Evolutionary conservation across 1,140 invertebrate genomes (phyloP).

Genomic region (Hylaeus volcanicus): DNA sequence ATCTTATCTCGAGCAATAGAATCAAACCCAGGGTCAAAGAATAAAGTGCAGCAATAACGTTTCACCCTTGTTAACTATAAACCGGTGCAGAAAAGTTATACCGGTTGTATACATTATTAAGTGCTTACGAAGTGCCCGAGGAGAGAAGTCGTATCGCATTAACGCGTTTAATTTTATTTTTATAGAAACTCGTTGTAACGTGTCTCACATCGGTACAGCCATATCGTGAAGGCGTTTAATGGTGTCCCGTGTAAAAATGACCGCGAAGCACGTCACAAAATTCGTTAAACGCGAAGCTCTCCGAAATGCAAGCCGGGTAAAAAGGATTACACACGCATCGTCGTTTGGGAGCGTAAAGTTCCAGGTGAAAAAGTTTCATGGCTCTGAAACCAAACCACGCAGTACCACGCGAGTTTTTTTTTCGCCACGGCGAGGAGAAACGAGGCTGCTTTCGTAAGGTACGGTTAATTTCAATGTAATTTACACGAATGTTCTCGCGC

Average conservation of each 20-base stretch:
- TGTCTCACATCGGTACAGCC: too few species aligned
- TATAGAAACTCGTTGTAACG: not conserved
- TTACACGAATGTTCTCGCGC: constrained; percentile 36
- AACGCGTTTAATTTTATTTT: constrained; percentile 17
- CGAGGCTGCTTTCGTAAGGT: constrained; percentile 47
- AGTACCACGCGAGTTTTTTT: constrained; percentile 27
- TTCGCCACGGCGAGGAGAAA: constrained; percentile 16
- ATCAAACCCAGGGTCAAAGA: too few species aligned
- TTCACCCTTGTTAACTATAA: too few species aligned
- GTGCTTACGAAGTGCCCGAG: too few species aligned
- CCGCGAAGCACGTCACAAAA: constrained; percentile 22
- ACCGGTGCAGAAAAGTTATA: too few species aligned
- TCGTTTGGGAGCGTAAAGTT: constrained; percentile 27
- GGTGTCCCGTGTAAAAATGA: not conserved
- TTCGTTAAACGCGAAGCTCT: constrained; percentile 15
- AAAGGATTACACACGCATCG: not conserved
- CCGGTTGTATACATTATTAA: too few species aligned
- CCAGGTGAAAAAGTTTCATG: constrained; percentile 38
- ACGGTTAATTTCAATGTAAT: constrained; percentile 45
- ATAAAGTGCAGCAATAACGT: too few species aligned
- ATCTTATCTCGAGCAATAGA: too few species aligned
- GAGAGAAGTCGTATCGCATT: too few species aligned
- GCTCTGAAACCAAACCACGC: constrained; percentile 36
- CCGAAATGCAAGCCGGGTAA: not conserved
- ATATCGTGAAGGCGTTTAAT: not conserved